Evolutionary conservation across 2,888 invertebrate genomes (phyloP).

Genomic region (Nephrotoma flavescens): DNA sequence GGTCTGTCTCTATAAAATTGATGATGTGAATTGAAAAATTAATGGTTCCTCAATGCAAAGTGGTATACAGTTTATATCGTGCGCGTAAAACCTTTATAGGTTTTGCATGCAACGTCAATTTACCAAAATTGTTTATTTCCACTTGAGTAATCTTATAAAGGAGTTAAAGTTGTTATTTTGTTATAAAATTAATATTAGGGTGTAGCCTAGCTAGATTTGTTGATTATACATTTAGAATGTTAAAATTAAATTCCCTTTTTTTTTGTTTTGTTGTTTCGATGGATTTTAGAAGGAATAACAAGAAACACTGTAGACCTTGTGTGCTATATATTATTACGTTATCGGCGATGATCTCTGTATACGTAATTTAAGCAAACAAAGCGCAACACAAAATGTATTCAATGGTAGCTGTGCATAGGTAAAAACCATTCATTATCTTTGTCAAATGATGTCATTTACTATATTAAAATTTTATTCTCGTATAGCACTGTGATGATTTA

Average conservation of each 20-base stretch:
- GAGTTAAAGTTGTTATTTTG: background rate
- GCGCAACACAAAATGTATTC: conserved; percentile 13
- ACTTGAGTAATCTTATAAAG: background rate
- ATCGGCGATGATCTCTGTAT: background rate
- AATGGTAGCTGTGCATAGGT: conserved; percentile 17
- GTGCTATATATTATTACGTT: background rate
- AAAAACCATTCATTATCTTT: background rate
- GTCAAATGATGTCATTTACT: background rate
- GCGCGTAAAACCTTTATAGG: background rate
- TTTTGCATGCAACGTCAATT: background rate
- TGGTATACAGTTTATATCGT: background rate
- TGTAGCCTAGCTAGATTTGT: background rate
- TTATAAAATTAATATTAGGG: background rate
- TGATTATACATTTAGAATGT: background rate
- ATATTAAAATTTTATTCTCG: background rate
- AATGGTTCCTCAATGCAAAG: background rate
- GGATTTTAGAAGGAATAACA: background rate
- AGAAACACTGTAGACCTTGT: background rate
- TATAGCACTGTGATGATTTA: background rate
- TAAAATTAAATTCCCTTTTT: background rate
- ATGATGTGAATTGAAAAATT: background rate
- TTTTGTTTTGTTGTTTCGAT: background rate
- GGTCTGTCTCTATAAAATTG: background rate
- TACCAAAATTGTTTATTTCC: background rate
- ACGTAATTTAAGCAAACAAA: background rate